Evolutionary conservation across 2,888 invertebrate genomes (phyloP).

Genomic region (Camponotus fellah): DNA sequence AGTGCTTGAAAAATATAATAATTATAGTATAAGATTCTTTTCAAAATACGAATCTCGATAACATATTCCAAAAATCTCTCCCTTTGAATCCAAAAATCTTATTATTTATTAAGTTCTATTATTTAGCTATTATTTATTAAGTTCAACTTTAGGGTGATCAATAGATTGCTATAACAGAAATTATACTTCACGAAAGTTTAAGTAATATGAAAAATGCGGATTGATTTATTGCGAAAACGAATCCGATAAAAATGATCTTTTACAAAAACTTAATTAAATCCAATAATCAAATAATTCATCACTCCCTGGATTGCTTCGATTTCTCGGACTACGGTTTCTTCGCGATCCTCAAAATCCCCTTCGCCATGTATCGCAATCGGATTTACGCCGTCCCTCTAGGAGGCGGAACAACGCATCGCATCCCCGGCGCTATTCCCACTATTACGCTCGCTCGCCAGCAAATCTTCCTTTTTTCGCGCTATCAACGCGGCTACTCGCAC

Average conservation of each 20-base stretch:
- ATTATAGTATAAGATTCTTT: not conserved
- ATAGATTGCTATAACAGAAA: not conserved
- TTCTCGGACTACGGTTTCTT: not conserved
- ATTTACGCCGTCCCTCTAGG: constrained; percentile 36
- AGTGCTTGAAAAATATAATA: not conserved
- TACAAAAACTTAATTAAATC: not conserved
- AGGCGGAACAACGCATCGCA: constrained; percentile 46
- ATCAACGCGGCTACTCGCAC: constrained; percentile 74
- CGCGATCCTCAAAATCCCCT: constrained; percentile 1
- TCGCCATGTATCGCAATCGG: constrained; percentile 38
- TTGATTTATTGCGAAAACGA: not conserved
- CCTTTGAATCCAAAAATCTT: not conserved
- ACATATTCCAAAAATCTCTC: not conserved
- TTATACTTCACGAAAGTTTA: not conserved
- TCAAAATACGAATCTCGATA: not conserved
- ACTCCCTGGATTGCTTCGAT: not conserved
- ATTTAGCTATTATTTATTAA: not conserved
- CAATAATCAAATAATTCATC: constrained; percentile 18
- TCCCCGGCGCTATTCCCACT: constrained; percentile 59
- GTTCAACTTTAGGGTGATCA: not conserved
- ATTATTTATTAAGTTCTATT: not conserved
- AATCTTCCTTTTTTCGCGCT: constrained; percentile 64
- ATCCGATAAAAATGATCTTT: not conserved
- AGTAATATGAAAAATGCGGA: not conserved
- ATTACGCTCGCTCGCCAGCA: constrained; percentile 64